phyloP scores from a whole-genome alignment of 2,888 invertebrate species.

The Scaptomyza reducta region DNA sequence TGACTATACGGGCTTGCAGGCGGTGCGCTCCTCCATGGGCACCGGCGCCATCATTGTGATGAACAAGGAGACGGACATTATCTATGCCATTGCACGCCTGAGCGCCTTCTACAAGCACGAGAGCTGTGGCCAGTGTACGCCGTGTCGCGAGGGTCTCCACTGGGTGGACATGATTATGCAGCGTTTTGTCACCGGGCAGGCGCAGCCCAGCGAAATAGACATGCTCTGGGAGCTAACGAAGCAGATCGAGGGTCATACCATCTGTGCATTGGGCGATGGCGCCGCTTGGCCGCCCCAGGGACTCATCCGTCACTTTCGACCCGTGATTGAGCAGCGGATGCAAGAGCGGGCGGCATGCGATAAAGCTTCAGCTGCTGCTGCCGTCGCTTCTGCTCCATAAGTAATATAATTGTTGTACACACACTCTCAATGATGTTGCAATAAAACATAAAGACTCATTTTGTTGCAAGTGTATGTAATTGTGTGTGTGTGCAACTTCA shows the following conservation, averaged over 20 bases:
- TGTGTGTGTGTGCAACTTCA: constrained; percentile 36
- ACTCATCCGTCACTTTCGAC: constrained; percentile 97
- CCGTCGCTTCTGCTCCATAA: neutral
- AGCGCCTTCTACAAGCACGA: constrained; percentile 99
- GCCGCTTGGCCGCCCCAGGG: constrained; percentile 99
- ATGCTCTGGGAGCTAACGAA: constrained; percentile 99
- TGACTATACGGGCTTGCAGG: constrained; percentile 98
- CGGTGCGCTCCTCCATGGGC: constrained; percentile 95
- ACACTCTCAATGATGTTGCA: constrained; percentile 18
- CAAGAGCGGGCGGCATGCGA: constrained; percentile 83
- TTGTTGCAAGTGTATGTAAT: neutral
- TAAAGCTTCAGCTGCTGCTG: constrained; percentile 15
- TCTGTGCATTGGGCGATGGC: constrained; percentile 98
- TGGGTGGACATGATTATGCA: constrained; percentile 96
- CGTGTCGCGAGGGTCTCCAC: constrained; percentile 96
- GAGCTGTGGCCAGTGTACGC: constrained; percentile 99
- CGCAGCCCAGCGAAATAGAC: constrained; percentile 96
- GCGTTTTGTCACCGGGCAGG: constrained; percentile 93
- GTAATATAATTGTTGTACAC: constrained; percentile 3
- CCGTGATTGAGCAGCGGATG: constrained; percentile 95
- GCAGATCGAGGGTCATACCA: constrained; percentile 99
- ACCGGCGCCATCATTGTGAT: constrained; percentile 99
- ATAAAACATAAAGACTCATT: constrained; percentile 23
- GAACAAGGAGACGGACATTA: constrained; percentile 97
- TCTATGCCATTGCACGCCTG: constrained; percentile 96